Evolutionary conservation across 2,888 invertebrate genomes (phyloP).

Genomic region (Blastobasis adustella): DNA sequence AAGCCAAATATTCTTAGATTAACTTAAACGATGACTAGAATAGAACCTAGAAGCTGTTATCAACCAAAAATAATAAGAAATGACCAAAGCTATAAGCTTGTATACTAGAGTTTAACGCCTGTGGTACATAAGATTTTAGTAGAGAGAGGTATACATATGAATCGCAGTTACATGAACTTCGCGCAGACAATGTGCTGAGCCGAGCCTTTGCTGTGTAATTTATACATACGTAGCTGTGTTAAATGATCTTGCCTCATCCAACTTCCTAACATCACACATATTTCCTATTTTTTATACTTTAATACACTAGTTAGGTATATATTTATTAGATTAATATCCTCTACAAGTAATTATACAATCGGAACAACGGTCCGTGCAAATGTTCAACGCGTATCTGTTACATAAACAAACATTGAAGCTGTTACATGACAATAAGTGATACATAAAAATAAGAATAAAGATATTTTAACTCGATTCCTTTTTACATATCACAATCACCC

Average conservation of each 20-base stretch:
- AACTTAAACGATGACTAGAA: constrained; percentile 32
- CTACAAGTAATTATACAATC: no score
- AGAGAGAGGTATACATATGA: constrained; percentile 15
- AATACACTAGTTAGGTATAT: constrained; percentile 37
- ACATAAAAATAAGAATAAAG: neutral
- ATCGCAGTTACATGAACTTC: constrained; percentile 6
- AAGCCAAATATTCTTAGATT: constrained; percentile 56
- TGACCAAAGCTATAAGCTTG: constrained; percentile 72
- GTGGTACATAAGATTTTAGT: constrained; percentile 22
- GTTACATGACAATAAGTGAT: constrained; percentile 33
- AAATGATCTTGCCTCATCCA: constrained; percentile 46
- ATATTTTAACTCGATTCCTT: neutral
- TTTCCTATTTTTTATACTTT: constrained; percentile 36
- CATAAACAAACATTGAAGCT: constrained; percentile 20
- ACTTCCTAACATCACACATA: constrained; percentile 49
- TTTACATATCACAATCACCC: no score
- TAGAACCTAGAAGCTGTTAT: constrained; percentile 33
- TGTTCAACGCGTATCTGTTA: constrained; percentile 1
- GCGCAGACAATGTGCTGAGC: neutral
- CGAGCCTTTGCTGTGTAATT: constrained; percentile 6
- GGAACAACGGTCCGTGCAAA: no score
- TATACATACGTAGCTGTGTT: constrained; percentile 33
- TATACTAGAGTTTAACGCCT: constrained; percentile 26
- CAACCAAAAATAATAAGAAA: constrained; percentile 55
- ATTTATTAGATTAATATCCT: constrained; percentile 16